These are phyloP conservation scores for Muntiacus reevesi DNA, from an alignment of 2,113 vertebrate genomes.

Conservation along the genomic window DNA sequence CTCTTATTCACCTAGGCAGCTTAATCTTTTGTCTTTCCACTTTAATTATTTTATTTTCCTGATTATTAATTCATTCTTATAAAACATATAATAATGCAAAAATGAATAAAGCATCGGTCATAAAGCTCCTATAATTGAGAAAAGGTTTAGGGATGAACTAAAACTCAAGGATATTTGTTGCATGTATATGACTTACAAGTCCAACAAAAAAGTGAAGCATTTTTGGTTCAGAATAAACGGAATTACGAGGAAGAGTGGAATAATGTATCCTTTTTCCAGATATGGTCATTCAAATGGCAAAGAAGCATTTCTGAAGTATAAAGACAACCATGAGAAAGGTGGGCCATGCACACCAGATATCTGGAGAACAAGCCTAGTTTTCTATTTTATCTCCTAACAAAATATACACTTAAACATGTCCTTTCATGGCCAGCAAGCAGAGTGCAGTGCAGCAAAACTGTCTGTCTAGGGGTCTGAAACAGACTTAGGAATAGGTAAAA, in stretches of 20 bases:
- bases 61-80: not conserved
- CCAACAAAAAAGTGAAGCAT: not conserved
- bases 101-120: not conserved
- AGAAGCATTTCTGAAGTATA: not conserved
- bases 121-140: not conserved
- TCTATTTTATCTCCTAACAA: not conserved
- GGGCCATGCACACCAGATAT: not conserved
- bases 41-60: not conserved
- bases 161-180: not conserved
- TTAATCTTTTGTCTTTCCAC: not conserved
- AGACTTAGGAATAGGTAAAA: not conserved
- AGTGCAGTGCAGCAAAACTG: not conserved
- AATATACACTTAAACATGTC: not conserved
- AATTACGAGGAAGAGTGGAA: not conserved
- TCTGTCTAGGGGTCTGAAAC: not conserved
- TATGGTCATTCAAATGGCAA: not conserved
- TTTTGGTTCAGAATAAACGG: not conserved
- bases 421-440: not conserved
- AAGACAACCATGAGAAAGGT: not conserved
- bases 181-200: not conserved
- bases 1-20: not conserved
- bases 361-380: not conserved
- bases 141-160: not conserved
- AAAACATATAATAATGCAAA: not conserved
- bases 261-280: not conserved